Base-by-base conservation (phyloP, 1,140 invertebrate genomes). In the Steinernema khuongi region DNA sequence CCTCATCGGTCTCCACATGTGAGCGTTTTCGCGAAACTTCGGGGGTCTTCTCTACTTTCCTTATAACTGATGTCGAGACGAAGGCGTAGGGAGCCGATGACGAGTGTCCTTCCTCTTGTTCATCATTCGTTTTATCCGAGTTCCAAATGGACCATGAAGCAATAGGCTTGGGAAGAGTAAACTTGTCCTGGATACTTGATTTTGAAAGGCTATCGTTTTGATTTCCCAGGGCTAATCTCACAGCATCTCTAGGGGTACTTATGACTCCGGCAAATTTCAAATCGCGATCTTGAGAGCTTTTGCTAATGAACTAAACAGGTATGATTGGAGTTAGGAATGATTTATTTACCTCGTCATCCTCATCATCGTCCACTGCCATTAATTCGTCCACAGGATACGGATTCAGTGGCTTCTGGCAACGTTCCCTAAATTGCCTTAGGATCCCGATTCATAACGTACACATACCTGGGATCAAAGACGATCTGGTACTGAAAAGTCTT, bases 401-500 rank as follows among this genome's bases (percentile, higher is more conserved):
- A 76, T 68, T 78, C 31, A 78, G 67, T 1, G 77, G 77, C n/a
- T 67, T 60, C 30, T 78, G 77, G 36, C 77, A 78, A 7, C 75
- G 43, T 28, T 72, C 50, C 50, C 22, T 60, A 60, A 41, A 41
- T 11, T 11, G 36, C 36, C 36, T 41, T n/a, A 41, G 7, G 7
- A 41, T 11, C 7, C 36, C 7, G 7, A 41, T 7, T 41, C 36
- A n/a, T 41, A 11, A n/a, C 7, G n/a, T 11, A 7, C 36, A 41
- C n/a, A 7, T 41, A 26, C 28, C 73, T 32, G 0, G 77, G 77
- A 73, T 79, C 78, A 70, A 75, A 79, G 28, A 79, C 77, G 31
- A 79, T 44, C 66, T 79, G 78, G 68, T 79, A 68, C 14, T 72
- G 32, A 30, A 79, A 79, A n/a, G 78, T 79, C 17, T 79, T 78